Percentiles rank a stretch among this genome's conserved stretches.
phyloP scores from a whole-genome alignment of 2,888 invertebrate genomes.

The Apantesis nais region DNA sequence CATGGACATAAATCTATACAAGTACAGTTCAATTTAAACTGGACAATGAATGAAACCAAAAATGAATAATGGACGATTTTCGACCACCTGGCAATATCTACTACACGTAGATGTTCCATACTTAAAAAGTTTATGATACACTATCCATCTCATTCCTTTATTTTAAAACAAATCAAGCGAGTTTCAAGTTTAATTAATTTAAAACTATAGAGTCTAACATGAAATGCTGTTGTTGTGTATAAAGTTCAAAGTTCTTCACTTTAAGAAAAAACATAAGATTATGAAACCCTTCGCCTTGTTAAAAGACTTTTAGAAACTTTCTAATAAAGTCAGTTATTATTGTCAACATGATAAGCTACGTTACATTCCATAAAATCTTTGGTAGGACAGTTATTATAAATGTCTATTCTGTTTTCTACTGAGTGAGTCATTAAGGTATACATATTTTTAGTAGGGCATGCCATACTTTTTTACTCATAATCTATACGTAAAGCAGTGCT shows the following conservation, averaged over 20 bases:
- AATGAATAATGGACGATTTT: not conserved
- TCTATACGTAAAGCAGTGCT: not conserved
- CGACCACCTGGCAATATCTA: not conserved
- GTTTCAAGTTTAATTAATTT: conserved; percentile 9
- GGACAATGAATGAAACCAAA: not conserved
- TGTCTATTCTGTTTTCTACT: too few relatives aligned
- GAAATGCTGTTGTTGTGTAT: not conserved
- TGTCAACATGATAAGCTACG: not conserved
- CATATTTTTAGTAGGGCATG: not conserved
- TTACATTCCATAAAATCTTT: not conserved
- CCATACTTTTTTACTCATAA: not conserved
- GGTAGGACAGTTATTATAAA: not conserved
- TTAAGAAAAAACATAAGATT: not conserved
- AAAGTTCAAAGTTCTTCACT: not conserved
- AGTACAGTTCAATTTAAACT: not conserved
- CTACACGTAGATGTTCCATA: not conserved
- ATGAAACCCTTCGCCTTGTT: not conserved
- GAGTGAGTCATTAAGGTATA: not conserved
- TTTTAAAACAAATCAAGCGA: not conserved
- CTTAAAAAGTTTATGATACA: not conserved
- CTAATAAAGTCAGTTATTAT: not conserved
- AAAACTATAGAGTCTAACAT: not conserved
- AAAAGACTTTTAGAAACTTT: not conserved
- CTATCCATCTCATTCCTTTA: conserved; percentile 7
- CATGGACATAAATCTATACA: not conserved